These are phyloP conservation scores for Polietes domitor DNA, from an alignment of 2,888 invertebrate species.

Conservation along the genomic window DNA sequence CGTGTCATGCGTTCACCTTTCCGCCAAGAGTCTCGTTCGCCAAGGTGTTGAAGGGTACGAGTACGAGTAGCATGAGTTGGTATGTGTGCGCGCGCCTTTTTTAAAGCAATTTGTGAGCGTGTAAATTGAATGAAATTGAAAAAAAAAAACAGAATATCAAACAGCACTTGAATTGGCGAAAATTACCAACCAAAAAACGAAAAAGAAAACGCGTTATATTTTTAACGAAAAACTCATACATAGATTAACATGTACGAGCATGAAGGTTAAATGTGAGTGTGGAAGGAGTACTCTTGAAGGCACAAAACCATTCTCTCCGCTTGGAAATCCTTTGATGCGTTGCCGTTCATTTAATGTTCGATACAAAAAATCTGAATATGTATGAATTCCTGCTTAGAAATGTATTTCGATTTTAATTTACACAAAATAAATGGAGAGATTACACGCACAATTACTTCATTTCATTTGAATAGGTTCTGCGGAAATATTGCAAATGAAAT, in stretches of 20 bases:
- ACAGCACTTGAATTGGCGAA: constrained; percentile 47
- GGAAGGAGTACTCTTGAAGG: too few relatives aligned
- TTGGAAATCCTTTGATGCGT: neutral
- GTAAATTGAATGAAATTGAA: constrained; percentile 79
- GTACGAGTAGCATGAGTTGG: constrained; percentile 45
- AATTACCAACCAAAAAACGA: constrained; percentile 11
- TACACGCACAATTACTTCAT: too few relatives aligned
- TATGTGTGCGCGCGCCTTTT: constrained; percentile 63
- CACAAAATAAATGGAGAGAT: neutral
- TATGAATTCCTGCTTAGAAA: neutral
- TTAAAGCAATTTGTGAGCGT: constrained; percentile 69
- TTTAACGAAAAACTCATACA: constrained; percentile 10
- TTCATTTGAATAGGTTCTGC: too few relatives aligned
- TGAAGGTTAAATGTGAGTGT: constrained; percentile 14
- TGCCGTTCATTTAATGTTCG: neutral
- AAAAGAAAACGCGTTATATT: constrained; percentile 10
- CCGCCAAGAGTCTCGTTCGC: neutral
- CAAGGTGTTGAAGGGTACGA: constrained; percentile 21
- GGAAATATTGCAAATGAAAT: too few relatives aligned
- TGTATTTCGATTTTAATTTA: neutral
- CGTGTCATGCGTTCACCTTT: neutral
- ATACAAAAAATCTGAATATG: neutral
- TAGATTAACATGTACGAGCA: neutral
- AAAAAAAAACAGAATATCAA: constrained; percentile 65
- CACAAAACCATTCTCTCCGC: neutral